Percentiles rank a stretch among this genome's conserved stretches.
Evolutionary conservation across 1,140 invertebrate species (phyloP).

Genomic region (Pararge aegeria): DNA sequence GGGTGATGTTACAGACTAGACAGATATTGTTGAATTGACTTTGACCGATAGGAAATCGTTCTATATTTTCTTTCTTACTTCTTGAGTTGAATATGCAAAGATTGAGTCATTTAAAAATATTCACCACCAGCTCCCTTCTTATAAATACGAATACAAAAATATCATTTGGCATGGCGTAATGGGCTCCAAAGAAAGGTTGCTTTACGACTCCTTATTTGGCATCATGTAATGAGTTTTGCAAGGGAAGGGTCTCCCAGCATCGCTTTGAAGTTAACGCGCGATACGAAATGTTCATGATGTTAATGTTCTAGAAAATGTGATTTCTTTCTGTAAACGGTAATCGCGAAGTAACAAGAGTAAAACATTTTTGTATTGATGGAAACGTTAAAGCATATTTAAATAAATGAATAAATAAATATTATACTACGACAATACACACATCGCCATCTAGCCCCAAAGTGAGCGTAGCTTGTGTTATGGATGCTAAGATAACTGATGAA

Average conservation of each 20-base stretch:
- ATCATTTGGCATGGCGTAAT: conserved; percentile 75
- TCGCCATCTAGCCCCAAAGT: too few relatives aligned
- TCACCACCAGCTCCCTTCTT: not conserved
- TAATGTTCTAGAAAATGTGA: conserved; percentile 41
- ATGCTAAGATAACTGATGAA: too few relatives aligned
- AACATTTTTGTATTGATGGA: not conserved
- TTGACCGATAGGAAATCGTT: too few relatives aligned
- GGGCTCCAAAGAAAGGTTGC: conserved; percentile 60
- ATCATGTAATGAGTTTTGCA: conserved; percentile 74
- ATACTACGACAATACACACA: too few relatives aligned
- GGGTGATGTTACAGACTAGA: too few relatives aligned
- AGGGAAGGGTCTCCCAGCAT: conserved; percentile 46
- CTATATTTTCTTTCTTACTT: too few relatives aligned
- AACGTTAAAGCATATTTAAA: too few relatives aligned
- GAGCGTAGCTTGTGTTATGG: too few relatives aligned
- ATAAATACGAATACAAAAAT: conserved; percentile 62
- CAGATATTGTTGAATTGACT: too few relatives aligned
- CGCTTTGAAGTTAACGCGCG: conserved; percentile 55
- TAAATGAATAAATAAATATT: too few relatives aligned
- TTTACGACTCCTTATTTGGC: conserved; percentile 72
- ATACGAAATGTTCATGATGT: conserved; percentile 30
- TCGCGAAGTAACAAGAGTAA: not conserved
- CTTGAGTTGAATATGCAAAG: too few relatives aligned
- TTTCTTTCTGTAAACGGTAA: conserved; percentile 26
- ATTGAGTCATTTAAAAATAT: too few relatives aligned